Evolutionary conservation across 2,113 vertebrate genomes (phyloP).

Genomic region (Malurus cyaneus): DNA sequence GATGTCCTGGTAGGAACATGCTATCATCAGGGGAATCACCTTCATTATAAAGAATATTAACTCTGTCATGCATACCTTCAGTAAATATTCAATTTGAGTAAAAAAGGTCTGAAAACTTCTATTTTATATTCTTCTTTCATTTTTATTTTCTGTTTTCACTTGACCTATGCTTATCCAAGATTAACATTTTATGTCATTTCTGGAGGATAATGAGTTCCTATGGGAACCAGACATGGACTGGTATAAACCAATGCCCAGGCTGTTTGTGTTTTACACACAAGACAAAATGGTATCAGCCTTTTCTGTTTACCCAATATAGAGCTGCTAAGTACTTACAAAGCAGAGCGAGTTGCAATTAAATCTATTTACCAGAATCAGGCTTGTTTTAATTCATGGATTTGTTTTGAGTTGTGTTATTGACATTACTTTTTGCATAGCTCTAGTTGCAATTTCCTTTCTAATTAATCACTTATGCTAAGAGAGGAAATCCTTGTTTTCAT

Average conservation of each 20-base stretch:
- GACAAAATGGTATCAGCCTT: neutral
- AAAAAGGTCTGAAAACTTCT: neutral
- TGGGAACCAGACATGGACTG: neutral
- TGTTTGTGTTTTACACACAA: neutral
- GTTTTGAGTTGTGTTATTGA: neutral
- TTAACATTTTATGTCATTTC: neutral
- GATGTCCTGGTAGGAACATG: neutral
- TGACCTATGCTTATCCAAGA: neutral
- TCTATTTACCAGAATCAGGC: neutral
- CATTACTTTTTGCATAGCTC: neutral
- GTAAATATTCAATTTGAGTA: neutral
- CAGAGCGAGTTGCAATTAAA: neutral
- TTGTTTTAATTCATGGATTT: neutral
- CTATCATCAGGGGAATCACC: neutral
- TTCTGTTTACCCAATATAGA: neutral
- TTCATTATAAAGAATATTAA: neutral
- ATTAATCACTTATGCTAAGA: neutral
- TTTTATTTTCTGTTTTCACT: neutral
- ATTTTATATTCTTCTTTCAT: neutral
- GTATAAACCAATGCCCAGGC: neutral
- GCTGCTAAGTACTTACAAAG: neutral
- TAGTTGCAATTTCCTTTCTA: conserved; percentile 7
- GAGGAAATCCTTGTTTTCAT: neutral
- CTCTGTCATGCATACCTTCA: neutral
- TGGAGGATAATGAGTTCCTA: neutral